Conservation (phyloP, 1,140 invertebrate species). For the Polypedilum pembai region DNA sequence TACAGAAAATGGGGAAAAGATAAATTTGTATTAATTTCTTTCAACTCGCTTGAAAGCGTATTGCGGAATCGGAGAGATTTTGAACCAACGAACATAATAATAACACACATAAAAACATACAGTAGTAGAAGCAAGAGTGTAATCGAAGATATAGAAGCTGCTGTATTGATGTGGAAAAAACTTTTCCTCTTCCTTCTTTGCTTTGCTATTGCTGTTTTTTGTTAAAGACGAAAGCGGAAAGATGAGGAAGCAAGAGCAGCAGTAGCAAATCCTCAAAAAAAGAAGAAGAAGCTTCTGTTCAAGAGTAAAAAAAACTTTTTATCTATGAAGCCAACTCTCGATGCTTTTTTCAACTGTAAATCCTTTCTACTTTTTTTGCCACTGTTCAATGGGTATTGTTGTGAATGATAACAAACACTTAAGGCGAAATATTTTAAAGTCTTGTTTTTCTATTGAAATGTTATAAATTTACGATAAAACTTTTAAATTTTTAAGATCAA, state of each 20-base stretch:
- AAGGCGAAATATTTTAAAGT: not conserved
- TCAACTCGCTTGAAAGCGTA: not conserved
- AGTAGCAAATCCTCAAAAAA: not conserved
- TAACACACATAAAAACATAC: not conserved
- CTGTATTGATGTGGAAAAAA: constrained; percentile 24
- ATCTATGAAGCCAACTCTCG: not conserved
- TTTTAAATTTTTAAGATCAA: too few relatives aligned
- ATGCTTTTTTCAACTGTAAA: constrained; percentile 13
- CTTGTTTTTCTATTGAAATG: too few relatives aligned
- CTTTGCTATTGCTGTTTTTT: not conserved
- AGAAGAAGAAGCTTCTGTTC: not conserved
- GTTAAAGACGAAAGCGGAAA: not conserved
- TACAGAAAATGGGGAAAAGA: not conserved
- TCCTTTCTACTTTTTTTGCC: not conserved
- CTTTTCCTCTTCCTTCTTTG: not conserved
- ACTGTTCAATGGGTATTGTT: constrained; percentile 2
- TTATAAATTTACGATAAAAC: too few relatives aligned
- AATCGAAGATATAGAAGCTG: not conserved
- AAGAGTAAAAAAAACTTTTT: not conserved
- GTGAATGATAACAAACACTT: constrained; percentile 18
- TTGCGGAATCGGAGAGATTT: constrained; percentile 9
- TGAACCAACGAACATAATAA: constrained; percentile 12
- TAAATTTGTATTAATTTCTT: constrained; percentile 28
- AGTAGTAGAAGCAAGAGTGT: not conserved
- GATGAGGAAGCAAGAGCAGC: not conserved